phyloP scores from a whole-genome alignment of 2,888 invertebrate species.

The Volucella inflata region DNA sequence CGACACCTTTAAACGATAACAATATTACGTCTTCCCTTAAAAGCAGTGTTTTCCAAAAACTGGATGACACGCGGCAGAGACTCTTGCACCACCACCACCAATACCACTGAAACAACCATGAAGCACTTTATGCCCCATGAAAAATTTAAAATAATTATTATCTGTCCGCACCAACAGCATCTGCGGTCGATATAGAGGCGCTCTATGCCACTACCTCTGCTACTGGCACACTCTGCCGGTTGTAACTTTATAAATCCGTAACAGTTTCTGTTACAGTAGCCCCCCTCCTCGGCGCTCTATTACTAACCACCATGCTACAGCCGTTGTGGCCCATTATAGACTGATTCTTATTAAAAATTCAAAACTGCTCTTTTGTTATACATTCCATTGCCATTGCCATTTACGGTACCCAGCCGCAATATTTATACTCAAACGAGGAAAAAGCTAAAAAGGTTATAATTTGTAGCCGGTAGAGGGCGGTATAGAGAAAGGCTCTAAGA shows the following conservation, averaged over 20 bases:
- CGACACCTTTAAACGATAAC: conserved; percentile 63
- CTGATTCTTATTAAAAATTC: conserved; percentile 74
- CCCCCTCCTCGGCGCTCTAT: neutral
- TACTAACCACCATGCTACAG: neutral
- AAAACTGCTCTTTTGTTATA: conserved; percentile 67
- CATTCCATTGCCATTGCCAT: conserved; percentile 68
- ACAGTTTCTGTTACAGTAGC: conserved; percentile 7
- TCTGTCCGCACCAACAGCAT: conserved; percentile 67
- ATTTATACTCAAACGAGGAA: conserved; percentile 42
- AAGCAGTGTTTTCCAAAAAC: neutral
- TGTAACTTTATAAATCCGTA: conserved; percentile 55
- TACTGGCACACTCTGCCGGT: conserved; percentile 4
- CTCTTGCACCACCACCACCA: neutral
- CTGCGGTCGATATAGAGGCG: conserved; percentile 51
- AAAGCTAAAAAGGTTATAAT: conserved; percentile 68
- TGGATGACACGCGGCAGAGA: neutral
- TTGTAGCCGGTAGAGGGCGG: conserved; percentile 49
- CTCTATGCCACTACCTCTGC: too few relatives aligned
- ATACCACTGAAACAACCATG: conserved; percentile 38
- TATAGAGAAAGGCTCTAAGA: conserved; percentile 15
- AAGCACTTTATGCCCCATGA: conserved; percentile 70
- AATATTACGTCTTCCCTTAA: conserved; percentile 52
- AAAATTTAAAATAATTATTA: conserved; percentile 74
- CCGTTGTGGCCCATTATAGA: conserved; percentile 44
- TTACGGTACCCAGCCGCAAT: conserved; percentile 42